Evolutionary conservation across 2,113 vertebrate species (phyloP).

Genomic region (Siniperca knerii): DNA sequence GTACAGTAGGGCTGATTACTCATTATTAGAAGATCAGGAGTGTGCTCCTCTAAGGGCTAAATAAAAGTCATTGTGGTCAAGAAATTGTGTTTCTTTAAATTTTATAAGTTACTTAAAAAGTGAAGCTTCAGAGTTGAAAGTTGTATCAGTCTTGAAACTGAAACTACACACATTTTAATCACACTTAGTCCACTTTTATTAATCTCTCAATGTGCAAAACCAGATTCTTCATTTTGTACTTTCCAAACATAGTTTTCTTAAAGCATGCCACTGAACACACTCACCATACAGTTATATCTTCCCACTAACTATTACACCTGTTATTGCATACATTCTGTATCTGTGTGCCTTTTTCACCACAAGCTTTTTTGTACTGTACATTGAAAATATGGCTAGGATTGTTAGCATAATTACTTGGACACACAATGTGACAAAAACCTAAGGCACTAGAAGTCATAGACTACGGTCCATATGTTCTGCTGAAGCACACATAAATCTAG

Average conservation of each 20-base stretch:
- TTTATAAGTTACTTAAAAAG: background rate
- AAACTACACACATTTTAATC: constrained; percentile 21
- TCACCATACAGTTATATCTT: constrained; percentile 11
- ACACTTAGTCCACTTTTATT: constrained; percentile 66
- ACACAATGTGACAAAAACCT: constrained; percentile 70
- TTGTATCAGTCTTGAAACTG: background rate
- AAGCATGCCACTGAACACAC: constrained; percentile 31
- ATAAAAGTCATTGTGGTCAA: background rate
- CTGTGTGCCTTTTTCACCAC: constrained; percentile 38
- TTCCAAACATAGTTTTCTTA: constrained; percentile 36
- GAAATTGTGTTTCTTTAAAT: background rate
- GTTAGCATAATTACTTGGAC: constrained; percentile 72
- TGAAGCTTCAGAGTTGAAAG: background rate
- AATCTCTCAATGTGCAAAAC: constrained; percentile 69
- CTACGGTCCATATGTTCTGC: constrained; percentile 58
- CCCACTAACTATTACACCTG: constrained; percentile 20
- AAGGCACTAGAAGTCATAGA: constrained; percentile 83
- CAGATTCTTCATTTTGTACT: constrained; percentile 38
- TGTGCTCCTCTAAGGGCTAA: background rate
- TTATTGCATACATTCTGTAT: constrained; percentile 42
- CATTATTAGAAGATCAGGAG: background rate
- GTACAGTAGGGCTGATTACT: background rate
- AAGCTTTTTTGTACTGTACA: constrained; percentile 52
- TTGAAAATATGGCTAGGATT: constrained; percentile 78
- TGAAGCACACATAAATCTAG: constrained; percentile 61